Evolutionary conservation across 2,888 invertebrate species (phyloP).

Genomic region (Tenodera sinensis): DNA sequence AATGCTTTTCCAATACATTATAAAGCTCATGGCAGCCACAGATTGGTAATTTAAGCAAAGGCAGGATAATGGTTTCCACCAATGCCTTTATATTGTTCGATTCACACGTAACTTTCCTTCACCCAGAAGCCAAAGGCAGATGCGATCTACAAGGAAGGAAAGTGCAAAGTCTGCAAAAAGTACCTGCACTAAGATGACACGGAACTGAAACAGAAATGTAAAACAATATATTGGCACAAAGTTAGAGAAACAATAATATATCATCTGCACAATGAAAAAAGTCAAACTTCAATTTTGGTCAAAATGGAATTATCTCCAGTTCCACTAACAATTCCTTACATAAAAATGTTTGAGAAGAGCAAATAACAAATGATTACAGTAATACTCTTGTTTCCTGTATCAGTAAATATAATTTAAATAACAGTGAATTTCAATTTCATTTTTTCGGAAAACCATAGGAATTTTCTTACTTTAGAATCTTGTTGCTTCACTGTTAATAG

Average conservation of each 20-base stretch:
- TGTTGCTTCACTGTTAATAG: no score
- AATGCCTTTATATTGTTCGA: constrained; percentile 11
- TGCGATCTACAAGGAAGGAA: constrained; percentile 80
- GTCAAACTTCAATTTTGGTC: not conserved
- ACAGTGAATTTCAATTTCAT: no score
- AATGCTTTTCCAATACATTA: not conserved
- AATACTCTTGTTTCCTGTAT: no score
- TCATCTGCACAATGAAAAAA: not conserved
- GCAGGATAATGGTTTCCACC: not conserved
- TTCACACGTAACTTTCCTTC: constrained; percentile 59
- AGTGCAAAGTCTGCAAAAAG: constrained; percentile 81
- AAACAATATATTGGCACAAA: not conserved
- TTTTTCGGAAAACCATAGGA: no score
- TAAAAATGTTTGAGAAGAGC: no score
- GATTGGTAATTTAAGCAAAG: not conserved
- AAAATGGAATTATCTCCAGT: not conserved
- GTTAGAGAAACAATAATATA: constrained; percentile 29
- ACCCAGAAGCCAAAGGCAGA: constrained; percentile 81
- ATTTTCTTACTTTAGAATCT: no score
- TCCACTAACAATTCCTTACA: no score
- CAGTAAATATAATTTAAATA: no score
- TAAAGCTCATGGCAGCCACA: not conserved
- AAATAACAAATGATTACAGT: no score
- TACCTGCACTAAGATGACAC: constrained; percentile 75
- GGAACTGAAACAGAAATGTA: constrained; percentile 70